Base-by-base conservation (phyloP, 2,888 invertebrate genomes). In the Antitype chi region DNA sequence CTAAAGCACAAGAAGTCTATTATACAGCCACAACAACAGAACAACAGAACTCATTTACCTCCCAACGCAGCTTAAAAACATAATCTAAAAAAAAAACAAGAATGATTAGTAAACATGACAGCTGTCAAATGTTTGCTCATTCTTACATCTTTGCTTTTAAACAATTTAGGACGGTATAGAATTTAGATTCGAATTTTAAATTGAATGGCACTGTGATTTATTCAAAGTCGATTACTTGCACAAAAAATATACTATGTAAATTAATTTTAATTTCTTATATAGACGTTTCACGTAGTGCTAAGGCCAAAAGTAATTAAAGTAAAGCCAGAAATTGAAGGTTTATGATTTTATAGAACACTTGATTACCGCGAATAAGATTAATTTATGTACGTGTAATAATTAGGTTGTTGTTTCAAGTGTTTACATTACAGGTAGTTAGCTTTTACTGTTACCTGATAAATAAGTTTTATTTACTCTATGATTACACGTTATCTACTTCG, bases 181-280 rank as follows among this genome's bases (percentile, higher is more conserved):
- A 53, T 78, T 47, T 20, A 23, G 0, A 64, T 60, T 67, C 55
- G n/a, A 59, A 49, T 28, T 32, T 53, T 47, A 32, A 69, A 43
- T 71, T 5, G n/a, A 59, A 52, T 69, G 25, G 11, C 38, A 60
- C 62, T 64, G n/a, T 70, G 23, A 55, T 81, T 62, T 62, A 60
- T 70, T 67, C 28, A 2, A 52, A 60, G 43, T 53, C 25, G n/a
- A 73, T 70, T 78, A 78, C 55, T 70, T 64, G 70, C 67, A 62
- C n/a, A 82, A 79, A 64, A 77, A 60, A 69, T 9, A 6, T 47
- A 55, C 62, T 73, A 79, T 38, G 64, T 62, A 60, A 64, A 64
- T 57, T 55, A 15, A 79, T 71, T 71, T 55, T 63, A 71, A 74
- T 66, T 79, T 55, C 53, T 28, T 57, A 55, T 25, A 76, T 28